phyloP scores from a whole-genome alignment of 2,888 invertebrate genomes.

The Vesta saturnalis region DNA sequence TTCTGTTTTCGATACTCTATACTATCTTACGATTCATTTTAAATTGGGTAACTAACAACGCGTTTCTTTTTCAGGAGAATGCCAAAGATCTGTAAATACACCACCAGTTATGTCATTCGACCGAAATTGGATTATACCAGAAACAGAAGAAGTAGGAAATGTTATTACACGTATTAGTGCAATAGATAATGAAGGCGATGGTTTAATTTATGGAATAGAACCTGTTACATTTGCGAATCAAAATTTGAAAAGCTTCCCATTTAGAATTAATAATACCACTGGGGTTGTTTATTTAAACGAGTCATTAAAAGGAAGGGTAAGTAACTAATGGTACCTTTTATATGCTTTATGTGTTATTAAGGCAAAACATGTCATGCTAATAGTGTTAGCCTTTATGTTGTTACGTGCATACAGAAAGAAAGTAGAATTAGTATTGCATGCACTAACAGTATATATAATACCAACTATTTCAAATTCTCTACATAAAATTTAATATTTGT shows the following conservation, averaged over 20 bases:
- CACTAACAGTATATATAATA: no score
- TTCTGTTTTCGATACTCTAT: no score
- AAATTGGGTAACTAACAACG: no score
- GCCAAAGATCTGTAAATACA: slow-evolving; percentile 64
- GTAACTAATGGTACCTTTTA: slow-evolving; percentile 50
- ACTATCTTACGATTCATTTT: no score
- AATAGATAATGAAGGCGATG: slow-evolving; percentile 72
- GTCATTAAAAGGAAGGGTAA: slow-evolving; percentile 79
- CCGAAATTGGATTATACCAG: slow-evolving; percentile 79
- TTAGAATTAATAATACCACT: slow-evolving; percentile 77
- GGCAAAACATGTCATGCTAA: no score
- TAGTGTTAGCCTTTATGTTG: no score
- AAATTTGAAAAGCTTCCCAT: slow-evolving; percentile 67
- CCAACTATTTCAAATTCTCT: no score
- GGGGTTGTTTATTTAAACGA: slow-evolving; percentile 85
- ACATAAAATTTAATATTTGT: no score
- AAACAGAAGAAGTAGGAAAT: slow-evolving; percentile 77
- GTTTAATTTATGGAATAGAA: slow-evolving; percentile 76
- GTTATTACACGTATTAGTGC: slow-evolving; percentile 76
- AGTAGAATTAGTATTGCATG: no score
- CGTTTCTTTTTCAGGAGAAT: slow-evolving; percentile 38
- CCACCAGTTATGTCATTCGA: slow-evolving; percentile 77
- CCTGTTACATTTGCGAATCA: slow-evolving; percentile 60
- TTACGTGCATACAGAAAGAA: no score
- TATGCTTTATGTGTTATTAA: background rate